Base-by-base conservation (phyloP, 2,797 vertebrate species). In the Tragelaphus eurycerus region DNA sequence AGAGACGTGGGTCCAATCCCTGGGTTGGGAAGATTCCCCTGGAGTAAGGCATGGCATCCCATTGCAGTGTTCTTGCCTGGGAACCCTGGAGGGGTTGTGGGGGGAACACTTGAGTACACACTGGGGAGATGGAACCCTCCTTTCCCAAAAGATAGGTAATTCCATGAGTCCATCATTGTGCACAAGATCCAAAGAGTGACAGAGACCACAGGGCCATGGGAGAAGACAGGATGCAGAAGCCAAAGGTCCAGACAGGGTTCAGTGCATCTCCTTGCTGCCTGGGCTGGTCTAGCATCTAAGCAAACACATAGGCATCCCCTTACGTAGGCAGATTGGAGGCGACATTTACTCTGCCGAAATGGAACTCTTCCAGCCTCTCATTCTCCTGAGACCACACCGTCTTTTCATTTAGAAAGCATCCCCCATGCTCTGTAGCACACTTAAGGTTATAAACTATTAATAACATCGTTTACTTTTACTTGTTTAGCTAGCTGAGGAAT, bases 211-310 rank as follows among this genome's bases (percentile, higher is more conserved):
- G 15, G 8, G n/a, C 54, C 74, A 0, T 6, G 29, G 38, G 46
- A 34, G 25, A 25, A 1, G 46, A 8, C 71, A 6, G 16, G 48
- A 23, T 1, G 2, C 7, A n/a, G n/a, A 50, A 64, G 23, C 38
- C 4, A 7, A 71, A 3, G 3, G 1, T 19, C 21, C 10, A 55
- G 17, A 27, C 23, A n/a, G 31, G 29, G 29, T 6, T 11, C 0
- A 29, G 11, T 0, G 4, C 19, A 6, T 8, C 21, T 71, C 25
- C 19, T 50, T 14, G 23, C 52, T 52, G 7, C 50, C 7, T 46
- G 17, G 34, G 11, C 55, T 21, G n/a, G 19, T 19, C 17, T 27
- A 11, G 34, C 4, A 7, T 57, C 23, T 4, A 4, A 16, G 11
- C 50, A 9, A 8, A 50, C 60, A 34, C 2, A 15, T 1, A 7